Evolutionary conservation across 2,797 vertebrate genomes (phyloP).

Genomic region (Echeneis naucrates): DNA sequence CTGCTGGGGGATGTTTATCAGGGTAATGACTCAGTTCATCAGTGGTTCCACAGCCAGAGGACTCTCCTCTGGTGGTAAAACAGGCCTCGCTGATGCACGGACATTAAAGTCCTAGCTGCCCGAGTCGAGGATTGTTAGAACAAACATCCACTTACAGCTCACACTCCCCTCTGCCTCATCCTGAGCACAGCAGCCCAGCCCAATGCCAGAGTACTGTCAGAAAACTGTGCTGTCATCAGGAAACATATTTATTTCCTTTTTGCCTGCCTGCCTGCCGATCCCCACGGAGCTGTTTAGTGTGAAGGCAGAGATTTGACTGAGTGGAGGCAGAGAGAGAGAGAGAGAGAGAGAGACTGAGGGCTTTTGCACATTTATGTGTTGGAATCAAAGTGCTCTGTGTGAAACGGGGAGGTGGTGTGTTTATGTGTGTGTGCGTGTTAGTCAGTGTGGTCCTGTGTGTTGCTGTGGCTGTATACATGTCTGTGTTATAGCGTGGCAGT

Average conservation of each 20-base stretch:
- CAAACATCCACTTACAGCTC: constrained; percentile 71
- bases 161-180: constrained; percentile 59
- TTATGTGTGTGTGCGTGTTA: constrained; percentile 31
- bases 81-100: constrained; percentile 44
- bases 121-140: constrained; percentile 65
- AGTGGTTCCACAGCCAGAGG: constrained; percentile 47
- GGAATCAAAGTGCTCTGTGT: constrained; percentile 78
- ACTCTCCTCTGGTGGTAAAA: constrained; percentile 40
- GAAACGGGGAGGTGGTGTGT: constrained; percentile 57
- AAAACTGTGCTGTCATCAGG: constrained; percentile 80
- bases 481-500: constrained; percentile 58
- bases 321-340: constrained; percentile 65
- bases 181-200: constrained; percentile 68
- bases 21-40: constrained; percentile 62
- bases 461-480: constrained; percentile 21
- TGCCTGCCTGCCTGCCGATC: constrained; percentile 76
- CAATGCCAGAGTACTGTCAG: constrained; percentile 79
- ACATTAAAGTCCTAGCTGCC: constrained; percentile 53
- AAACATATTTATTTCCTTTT: constrained; percentile 86
- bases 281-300: constrained; percentile 80
- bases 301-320: constrained; percentile 81
- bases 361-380: constrained; percentile 78
- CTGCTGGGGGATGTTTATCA: constrained; percentile 60
- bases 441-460: constrained; percentile 31
- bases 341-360: constrained; percentile 54